Conservation (phyloP, 1,140 invertebrate species). For the Oreohelix idahoensis region DNA sequence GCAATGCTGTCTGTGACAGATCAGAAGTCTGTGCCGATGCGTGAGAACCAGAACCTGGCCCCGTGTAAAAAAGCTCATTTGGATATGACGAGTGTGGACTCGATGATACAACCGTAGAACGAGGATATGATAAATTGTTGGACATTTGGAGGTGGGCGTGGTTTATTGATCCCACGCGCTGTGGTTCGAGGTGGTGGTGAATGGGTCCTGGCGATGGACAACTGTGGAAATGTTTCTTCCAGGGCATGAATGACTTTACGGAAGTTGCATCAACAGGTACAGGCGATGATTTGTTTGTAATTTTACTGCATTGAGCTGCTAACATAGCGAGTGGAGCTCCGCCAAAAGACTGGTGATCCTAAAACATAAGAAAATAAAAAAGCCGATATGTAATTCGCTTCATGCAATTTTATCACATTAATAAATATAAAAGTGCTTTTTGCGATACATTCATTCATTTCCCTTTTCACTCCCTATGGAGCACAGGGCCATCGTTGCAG, state of each 20-base stretch:
- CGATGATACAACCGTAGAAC: conserved; percentile 54
- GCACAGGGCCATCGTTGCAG: no score
- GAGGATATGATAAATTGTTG: conserved; percentile 70
- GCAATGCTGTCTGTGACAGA: conserved; percentile 59
- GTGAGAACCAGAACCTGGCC: not conserved
- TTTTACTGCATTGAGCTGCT: conserved; percentile 97
- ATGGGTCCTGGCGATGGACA: conserved; percentile 46
- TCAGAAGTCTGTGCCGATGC: not conserved
- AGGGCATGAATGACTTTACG: conserved; percentile 96
- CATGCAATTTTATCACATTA: no score
- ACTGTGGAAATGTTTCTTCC: conserved; percentile 80
- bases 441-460: no score
- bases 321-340: conserved; percentile 97
- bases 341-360: conserved; percentile 84
- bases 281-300: conserved; percentile 94
- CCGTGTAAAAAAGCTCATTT: conserved; percentile 68
- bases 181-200: conserved; percentile 47
- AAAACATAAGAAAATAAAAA: not conserved
- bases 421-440: no score
- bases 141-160: conserved; percentile 68
- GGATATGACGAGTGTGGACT: conserved; percentile 51
- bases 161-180: conserved; percentile 77
- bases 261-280: conserved; percentile 95
- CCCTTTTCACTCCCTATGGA: no score
- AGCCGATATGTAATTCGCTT: no score